Evolutionary conservation across 1,140 invertebrate genomes (phyloP).

Genomic region (Drosophila lacertosa): DNA sequence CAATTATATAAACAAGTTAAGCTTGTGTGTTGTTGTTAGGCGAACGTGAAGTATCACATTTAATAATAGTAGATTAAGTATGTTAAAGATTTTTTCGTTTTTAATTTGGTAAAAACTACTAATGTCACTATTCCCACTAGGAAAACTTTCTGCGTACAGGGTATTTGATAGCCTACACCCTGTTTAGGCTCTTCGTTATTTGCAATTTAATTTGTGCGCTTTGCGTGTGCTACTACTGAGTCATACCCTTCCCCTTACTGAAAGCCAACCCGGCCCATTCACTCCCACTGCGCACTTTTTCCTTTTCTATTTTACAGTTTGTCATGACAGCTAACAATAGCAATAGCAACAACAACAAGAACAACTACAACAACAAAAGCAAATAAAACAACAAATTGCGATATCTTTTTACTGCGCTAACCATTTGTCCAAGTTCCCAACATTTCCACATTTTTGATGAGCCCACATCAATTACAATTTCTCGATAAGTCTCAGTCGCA

Average conservation of each 20-base stretch:
- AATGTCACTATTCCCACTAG: no score
- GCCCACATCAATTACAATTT: constrained; percentile 36
- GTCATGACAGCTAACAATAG: constrained; percentile 4
- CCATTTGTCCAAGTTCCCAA: constrained; percentile 46
- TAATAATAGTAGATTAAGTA: no score
- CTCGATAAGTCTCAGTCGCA: constrained; percentile 35
- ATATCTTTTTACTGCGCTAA: constrained; percentile 27
- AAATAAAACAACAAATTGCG: constrained; percentile 10
- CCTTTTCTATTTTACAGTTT: constrained; percentile 12
- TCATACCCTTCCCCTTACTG: not conserved
- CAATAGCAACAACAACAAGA: constrained; percentile 5
- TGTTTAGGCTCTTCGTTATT: no score
- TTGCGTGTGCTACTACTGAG: constrained; percentile 22
- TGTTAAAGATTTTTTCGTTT: no score
- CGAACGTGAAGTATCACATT: no score
- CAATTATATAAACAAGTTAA: no score
- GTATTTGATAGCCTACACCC: not conserved
- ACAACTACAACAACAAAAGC: constrained; percentile 3
- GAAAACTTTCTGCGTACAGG: no score
- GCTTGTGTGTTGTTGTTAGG: no score
- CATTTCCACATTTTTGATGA: constrained; percentile 47
- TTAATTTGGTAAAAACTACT: no score
- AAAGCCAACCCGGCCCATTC: not conserved
- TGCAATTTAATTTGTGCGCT: not conserved
- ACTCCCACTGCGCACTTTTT: not conserved